Evolutionary conservation across 2,113 vertebrate genomes (phyloP).

Genomic region (Tragelaphus strepsiceros): DNA sequence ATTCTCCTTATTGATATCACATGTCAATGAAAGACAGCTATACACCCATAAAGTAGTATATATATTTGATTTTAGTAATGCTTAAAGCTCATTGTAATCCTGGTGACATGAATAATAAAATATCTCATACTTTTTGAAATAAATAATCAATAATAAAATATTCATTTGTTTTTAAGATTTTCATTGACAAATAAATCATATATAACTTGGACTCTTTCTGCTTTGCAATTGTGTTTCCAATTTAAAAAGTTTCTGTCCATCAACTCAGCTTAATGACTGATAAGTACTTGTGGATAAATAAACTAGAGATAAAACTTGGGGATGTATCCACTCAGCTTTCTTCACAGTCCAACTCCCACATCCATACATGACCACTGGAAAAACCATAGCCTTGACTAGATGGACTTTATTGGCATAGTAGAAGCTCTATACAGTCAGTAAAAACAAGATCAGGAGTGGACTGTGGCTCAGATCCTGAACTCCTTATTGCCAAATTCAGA

Average conservation of each 20-base stretch:
- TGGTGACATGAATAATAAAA: neutral
- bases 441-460: too few relatives aligned
- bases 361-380: too few relatives aligned
- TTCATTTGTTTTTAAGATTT: neutral
- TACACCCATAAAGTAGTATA: neutral
- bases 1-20: neutral
- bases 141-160: neutral
- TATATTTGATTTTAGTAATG: neutral
- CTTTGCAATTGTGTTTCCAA: neutral
- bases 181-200: neutral
- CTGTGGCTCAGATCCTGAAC: too few relatives aligned
- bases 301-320: neutral
- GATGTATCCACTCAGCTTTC: neutral
- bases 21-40: neutral
- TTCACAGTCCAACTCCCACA: too few relatives aligned
- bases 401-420: too few relatives aligned
- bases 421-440: too few relatives aligned
- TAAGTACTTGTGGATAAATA: neutral
- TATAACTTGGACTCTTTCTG: neutral
- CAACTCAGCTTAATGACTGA: neutral
- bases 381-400: too few relatives aligned
- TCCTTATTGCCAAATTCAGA: too few relatives aligned
- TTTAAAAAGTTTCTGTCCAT: neutral
- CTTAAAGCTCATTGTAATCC: neutral
- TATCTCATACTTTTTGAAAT: neutral